A percentile compares a stretch with the other conserved stretches of the same genome.
phyloP scores from a whole-genome alignment of 2,113 vertebrate species.

The Acanthisitta chloris region DNA sequence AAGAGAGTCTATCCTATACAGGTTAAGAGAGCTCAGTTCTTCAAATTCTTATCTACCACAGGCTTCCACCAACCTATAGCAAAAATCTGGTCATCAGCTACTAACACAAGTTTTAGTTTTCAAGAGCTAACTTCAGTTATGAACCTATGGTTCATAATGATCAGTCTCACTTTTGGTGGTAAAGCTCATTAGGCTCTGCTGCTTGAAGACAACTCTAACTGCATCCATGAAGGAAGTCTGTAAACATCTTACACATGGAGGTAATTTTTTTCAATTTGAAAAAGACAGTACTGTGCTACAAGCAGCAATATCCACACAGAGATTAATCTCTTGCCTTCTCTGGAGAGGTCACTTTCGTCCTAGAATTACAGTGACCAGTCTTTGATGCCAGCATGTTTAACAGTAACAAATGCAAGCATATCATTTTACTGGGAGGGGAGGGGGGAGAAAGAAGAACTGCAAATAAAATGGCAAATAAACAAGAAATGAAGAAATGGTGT shows the following conservation, averaged over 20 bases:
- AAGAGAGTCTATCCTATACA: accelerated
- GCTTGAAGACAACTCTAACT: neutral
- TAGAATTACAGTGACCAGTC: neutral
- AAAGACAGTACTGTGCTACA: neutral
- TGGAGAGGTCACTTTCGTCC: neutral
- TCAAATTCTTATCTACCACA: neutral
- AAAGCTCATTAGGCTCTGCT: neutral
- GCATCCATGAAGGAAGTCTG: neutral
- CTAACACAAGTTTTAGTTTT: neutral
- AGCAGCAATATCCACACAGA: neutral
- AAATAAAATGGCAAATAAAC: neutral
- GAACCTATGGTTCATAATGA: neutral
- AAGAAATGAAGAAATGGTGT: neutral
- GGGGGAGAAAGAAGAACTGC: accelerated
- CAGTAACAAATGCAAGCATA: neutral
- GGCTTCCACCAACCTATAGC: neutral
- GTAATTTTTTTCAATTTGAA: neutral
- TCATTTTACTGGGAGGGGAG: accelerated
- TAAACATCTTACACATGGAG: accelerated
- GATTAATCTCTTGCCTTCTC: neutral
- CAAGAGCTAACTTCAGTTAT: neutral
- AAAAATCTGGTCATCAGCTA: neutral
- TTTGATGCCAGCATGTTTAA: neutral
- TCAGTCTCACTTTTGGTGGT: neutral
- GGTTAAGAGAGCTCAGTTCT: neutral